Conservation (phyloP, 2,888 invertebrate species). For the Cistogaster globosa region DNA sequence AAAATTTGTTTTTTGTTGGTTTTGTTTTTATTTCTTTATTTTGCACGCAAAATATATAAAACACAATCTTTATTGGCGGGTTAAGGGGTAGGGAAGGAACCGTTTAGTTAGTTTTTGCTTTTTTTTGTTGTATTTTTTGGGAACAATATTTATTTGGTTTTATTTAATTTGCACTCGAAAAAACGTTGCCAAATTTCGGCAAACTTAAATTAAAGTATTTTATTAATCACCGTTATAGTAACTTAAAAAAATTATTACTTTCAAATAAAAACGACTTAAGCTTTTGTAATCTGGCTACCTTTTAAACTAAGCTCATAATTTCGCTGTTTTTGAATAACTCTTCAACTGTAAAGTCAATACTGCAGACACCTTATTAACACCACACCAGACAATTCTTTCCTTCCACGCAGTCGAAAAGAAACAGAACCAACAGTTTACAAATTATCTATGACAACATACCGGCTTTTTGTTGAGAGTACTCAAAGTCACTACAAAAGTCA, state of each 20-base stretch:
- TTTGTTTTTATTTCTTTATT: slow-evolving; percentile 53
- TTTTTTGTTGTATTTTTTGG: slow-evolving; percentile 58
- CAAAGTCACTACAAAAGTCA: neutral
- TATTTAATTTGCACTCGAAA: slow-evolving; percentile 64
- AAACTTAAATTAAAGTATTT: slow-evolving; percentile 42
- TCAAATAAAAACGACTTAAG: slow-evolving; percentile 33
- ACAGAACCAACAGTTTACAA: slow-evolving; percentile 67
- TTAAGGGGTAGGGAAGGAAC: slow-evolving; percentile 46
- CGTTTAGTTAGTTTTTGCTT: slow-evolving; percentile 59
- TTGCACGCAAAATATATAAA: slow-evolving; percentile 56
- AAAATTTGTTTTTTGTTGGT: slow-evolving; percentile 49
- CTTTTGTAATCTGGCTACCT: slow-evolving; percentile 55
- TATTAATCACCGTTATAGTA: slow-evolving; percentile 40
- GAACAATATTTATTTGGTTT: slow-evolving; percentile 55
- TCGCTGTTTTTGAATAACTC: slow-evolving; percentile 38
- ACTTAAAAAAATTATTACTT: slow-evolving; percentile 12
- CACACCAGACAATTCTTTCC: slow-evolving; percentile 69
- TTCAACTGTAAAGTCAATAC: slow-evolving; percentile 36
- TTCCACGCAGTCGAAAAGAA: slow-evolving; percentile 72
- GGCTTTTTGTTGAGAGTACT: slow-evolving; percentile 35
- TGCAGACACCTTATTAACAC: slow-evolving; percentile 46
- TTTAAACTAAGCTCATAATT: slow-evolving; percentile 17
- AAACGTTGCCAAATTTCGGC: slow-evolving; percentile 70
- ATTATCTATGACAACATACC: slow-evolving; percentile 40
- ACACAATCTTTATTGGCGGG: slow-evolving; percentile 28